A percentile compares a stretch with the other conserved stretches of the same genome.
Conservation (phyloP, 2,113 vertebrate genomes). For the Oceanites oceanicus region DNA sequence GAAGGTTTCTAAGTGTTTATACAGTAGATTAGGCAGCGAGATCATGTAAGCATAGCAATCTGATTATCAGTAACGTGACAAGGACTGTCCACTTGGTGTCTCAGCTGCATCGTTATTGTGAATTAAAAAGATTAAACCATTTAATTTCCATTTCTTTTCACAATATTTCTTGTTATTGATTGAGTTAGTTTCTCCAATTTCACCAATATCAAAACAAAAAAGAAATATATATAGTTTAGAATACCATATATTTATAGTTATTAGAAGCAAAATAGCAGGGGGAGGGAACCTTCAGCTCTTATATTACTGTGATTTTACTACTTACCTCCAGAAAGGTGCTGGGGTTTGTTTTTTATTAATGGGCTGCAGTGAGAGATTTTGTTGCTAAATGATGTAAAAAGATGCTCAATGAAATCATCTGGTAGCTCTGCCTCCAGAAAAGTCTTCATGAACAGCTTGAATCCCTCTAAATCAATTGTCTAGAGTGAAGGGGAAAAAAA, state of each 20-base stretch:
- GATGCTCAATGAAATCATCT: slow-evolving; percentile 88
- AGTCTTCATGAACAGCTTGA: slow-evolving; percentile 95
- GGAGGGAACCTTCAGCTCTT: neutral
- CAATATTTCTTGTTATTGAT: neutral
- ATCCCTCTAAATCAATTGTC: slow-evolving; percentile 94
- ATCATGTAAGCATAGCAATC: neutral
- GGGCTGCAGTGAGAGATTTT: slow-evolving; percentile 84
- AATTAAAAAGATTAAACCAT: neutral
- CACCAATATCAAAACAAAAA: neutral
- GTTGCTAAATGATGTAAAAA: slow-evolving; percentile 93
- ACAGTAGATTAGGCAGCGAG: neutral
- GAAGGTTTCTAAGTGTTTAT: neutral
- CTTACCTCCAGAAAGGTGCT: slow-evolving; percentile 77
- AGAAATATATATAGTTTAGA: neutral
- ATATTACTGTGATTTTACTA: neutral
- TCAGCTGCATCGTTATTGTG: slow-evolving; percentile 9
- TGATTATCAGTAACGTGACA: neutral
- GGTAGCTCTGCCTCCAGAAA: slow-evolving; percentile 91
- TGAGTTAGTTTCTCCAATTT: neutral
- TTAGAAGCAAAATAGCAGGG: neutral
- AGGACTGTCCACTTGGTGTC: slow-evolving; percentile 49
- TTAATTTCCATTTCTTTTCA: neutral
- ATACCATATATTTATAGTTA: neutral
- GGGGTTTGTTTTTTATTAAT: slow-evolving; percentile 80
- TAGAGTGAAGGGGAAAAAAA: neutral